Evolutionary conservation across 2,888 invertebrate species (phyloP), one percentile per base, ranked within the genome.

Genomic region (Drosophila heteroneura): DNA sequence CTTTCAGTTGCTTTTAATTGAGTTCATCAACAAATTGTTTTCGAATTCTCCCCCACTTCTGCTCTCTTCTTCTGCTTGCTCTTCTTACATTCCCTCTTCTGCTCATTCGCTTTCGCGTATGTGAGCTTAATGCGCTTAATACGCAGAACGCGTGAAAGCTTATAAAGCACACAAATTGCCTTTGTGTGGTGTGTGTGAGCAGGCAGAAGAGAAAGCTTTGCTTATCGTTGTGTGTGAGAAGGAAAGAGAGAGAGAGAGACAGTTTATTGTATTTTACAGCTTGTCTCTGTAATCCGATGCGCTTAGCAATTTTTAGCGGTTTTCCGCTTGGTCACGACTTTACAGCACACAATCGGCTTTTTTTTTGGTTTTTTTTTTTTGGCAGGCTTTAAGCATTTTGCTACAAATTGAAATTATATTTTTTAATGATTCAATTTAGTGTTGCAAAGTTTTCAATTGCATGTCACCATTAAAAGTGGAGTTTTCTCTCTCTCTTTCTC

Each of bases 1-100:
- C 58, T 59, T 53, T 32, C 67, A 60, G 41, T 62, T 66, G 54
- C 67, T 51, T 71, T 74, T 87, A 85, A 85, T 89, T 85, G 85
- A 89, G 85, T 89, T 85, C 85, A 85, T 84, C 82, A 89, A 75
- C 85, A 84, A 89, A 86, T 76, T 79, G 73, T 87, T 83, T 70
- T 62, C 28, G 53, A 62, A 52, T 66, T 72, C 26, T 14, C 19
- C 22, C n/a, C 19, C 22, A 9, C 1, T 5, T 26, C 5, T 19
- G 0, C 35, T 1, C 22, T 26, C 9, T 28, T 0, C 19, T 30
- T 44, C 63, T 51, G 7, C 39, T 33, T 5, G 10, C 7, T 16
- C 12, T 39, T 57, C 41, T 52, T 51, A 57, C 22, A 26, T 37
- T 53, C 22, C 39, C 1, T 14, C 22, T 22, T 33, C 26, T 26